These are phyloP conservation scores for Tachysurus vachellii DNA, from an alignment of 2,113 vertebrate species.

Conservation along the genomic window DNA sequence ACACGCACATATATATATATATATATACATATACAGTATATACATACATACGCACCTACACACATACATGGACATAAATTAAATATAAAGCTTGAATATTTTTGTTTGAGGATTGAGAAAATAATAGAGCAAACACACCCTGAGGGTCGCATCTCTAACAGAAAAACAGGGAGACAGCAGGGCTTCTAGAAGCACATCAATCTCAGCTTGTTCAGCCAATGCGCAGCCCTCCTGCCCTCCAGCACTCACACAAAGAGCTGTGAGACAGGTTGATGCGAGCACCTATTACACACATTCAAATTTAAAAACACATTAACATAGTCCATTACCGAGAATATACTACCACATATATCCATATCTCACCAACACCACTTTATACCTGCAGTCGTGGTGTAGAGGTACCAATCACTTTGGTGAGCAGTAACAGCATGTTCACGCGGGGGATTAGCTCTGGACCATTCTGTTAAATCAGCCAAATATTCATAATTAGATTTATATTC, in stretches of 20 bases:
- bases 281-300: constrained; percentile 72
- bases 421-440: constrained; percentile 86
- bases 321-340: neutral
- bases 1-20: no score
- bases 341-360: neutral
- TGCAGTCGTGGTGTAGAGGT: constrained; percentile 85
- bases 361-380: constrained; percentile 65
- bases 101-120: no score
- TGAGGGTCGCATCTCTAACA: constrained; percentile 89
- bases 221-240: constrained; percentile 85
- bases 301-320: constrained; percentile 9
- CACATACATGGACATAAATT: no score
- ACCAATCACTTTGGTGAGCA: constrained; percentile 86
- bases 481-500: neutral
- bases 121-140: constrained; percentile 71
- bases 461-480: constrained; percentile 64
- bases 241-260: constrained; percentile 83
- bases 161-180: constrained; percentile 88
- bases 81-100: no score
- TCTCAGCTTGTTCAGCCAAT: constrained; percentile 89
- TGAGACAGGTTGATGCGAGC: constrained; percentile 87
- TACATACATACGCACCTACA: no score
- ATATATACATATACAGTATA: no score
- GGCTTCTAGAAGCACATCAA: constrained; percentile 86
- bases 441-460: constrained; percentile 92